Percentiles rank a stretch among this genome's conserved stretches.
Conservation (phyloP, 2,888 invertebrate species). For the Agrochola macilenta region DNA sequence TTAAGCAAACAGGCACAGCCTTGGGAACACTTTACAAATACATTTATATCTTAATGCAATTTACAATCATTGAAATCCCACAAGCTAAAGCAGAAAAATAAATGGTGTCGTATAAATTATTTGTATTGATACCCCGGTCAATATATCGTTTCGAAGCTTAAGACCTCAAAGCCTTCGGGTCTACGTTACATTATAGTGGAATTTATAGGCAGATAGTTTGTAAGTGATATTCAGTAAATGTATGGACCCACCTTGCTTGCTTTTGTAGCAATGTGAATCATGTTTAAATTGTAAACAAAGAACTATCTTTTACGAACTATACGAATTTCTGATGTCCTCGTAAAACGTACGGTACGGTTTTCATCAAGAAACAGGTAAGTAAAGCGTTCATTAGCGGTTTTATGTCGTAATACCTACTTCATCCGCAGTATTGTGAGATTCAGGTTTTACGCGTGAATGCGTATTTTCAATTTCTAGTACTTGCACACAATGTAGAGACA, state of each 20-base stretch:
- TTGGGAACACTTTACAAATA: constrained; percentile 69
- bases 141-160: constrained; percentile 56
- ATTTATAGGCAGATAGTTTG: constrained; percentile 58
- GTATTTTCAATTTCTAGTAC: constrained; percentile 45
- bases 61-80: constrained; percentile 74
- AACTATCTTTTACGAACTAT: neutral
- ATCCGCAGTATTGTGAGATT: constrained; percentile 57
- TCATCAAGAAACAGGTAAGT: constrained; percentile 21
- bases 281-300: constrained; percentile 1
- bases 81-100: constrained; percentile 65
- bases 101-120: constrained; percentile 59
- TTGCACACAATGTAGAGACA: constrained; percentile 52
- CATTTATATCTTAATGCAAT: constrained; percentile 76
- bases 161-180: constrained; percentile 50
- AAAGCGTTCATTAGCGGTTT: constrained; percentile 37
- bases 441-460: constrained; percentile 51
- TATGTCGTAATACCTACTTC: constrained; percentile 37
- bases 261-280: constrained; percentile 10
- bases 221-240: constrained; percentile 50
- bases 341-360: neutral
- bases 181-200: constrained; percentile 57
- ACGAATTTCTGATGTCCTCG: neutral
- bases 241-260: constrained; percentile 23
- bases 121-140: constrained; percentile 48
- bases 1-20: constrained; percentile 63